A percentile compares a stretch with the other conserved stretches of the same genome.
phyloP scores from a whole-genome alignment of 2,113 vertebrate species.

The Brachypodius melanocephalos region DNA sequence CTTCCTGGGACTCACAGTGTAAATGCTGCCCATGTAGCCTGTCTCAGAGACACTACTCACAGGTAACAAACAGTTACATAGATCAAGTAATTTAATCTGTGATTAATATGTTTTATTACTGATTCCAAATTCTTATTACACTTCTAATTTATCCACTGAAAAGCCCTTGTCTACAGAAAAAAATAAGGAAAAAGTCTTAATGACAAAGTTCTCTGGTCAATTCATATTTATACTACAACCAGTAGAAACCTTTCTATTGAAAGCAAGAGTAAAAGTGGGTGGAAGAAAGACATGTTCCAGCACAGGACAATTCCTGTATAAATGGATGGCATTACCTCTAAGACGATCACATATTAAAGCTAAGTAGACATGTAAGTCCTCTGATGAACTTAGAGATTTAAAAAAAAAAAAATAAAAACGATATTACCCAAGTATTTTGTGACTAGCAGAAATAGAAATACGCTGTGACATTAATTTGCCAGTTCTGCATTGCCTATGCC shows the following conservation, averaged over 20 bases:
- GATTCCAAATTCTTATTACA: background rate
- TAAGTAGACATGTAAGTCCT: background rate
- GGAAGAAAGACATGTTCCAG: background rate
- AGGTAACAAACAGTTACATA: background rate
- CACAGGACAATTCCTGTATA: background rate
- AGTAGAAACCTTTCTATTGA: background rate
- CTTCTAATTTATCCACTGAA: background rate
- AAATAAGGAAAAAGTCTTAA: background rate
- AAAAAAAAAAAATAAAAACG: background rate
- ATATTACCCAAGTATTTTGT: background rate
- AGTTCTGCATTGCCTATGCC: background rate
- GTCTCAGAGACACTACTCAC: background rate
- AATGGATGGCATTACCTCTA: background rate
- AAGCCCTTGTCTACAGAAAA: background rate
- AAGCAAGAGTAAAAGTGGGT: background rate
- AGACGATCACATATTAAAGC: background rate
- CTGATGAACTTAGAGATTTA: background rate
- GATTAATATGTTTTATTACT: background rate
- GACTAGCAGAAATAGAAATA: background rate
- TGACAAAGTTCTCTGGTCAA: background rate
- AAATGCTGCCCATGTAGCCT: background rate
- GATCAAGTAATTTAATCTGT: background rate
- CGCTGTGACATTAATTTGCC: background rate
- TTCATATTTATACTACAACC: background rate
- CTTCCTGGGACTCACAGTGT: background rate